phyloP scores from a whole-genome alignment of 2,888 invertebrate genomes.

The Norana najaformis region DNA sequence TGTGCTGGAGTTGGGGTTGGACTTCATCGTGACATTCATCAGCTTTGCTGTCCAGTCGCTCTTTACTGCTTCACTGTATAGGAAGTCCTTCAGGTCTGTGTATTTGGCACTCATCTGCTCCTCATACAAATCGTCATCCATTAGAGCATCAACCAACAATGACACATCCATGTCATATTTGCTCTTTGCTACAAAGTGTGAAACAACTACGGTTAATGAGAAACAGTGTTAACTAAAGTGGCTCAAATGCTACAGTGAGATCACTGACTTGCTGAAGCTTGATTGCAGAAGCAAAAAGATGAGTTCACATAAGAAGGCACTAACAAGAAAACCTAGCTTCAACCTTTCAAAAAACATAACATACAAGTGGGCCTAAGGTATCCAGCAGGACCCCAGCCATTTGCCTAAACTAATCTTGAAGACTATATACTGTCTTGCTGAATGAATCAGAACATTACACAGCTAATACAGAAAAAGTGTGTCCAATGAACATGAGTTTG shows the following conservation, averaged over 20 bases:
- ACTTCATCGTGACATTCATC: slow-evolving; percentile 28
- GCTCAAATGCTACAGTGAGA: too few relatives aligned
- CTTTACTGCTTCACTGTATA: slow-evolving; percentile 6
- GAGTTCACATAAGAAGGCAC: too few relatives aligned
- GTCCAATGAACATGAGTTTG: neutral
- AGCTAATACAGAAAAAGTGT: neutral
- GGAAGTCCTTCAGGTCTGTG: slow-evolving; percentile 14
- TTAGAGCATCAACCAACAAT: slow-evolving; percentile 53
- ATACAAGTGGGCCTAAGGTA: neutral
- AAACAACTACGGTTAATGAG: neutral
- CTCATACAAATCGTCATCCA: slow-evolving; percentile 52
- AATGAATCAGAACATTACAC: neutral
- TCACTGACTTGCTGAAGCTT: too few relatives aligned
- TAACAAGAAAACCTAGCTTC: neutral
- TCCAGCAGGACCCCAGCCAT: neutral
- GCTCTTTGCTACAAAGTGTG: slow-evolving; percentile 10
- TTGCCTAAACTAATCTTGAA: neutral
- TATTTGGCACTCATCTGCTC: slow-evolving; percentile 40
- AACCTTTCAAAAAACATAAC: neutral
- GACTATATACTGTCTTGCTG: neutral
- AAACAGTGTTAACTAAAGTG: neutral
- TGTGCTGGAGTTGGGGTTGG: slow-evolving; percentile 21
- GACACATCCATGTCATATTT: slow-evolving; percentile 52
- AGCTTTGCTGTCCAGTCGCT: slow-evolving; percentile 21
- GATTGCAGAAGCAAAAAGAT: too few relatives aligned